Evolutionary conservation across 2,888 invertebrate species (phyloP).

Genomic region (Eupithecia exiguata): DNA sequence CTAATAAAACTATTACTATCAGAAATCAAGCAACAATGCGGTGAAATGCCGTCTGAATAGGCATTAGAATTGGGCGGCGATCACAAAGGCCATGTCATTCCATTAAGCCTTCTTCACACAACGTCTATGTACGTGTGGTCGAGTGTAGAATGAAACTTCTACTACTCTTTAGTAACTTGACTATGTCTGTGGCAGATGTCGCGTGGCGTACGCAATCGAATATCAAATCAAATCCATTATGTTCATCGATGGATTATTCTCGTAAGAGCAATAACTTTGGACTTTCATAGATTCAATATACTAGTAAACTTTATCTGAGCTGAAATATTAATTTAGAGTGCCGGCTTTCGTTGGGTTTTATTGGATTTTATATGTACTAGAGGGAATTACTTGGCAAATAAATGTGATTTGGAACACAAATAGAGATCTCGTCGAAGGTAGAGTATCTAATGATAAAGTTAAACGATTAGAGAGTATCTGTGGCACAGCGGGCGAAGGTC

Average conservation of each 20-base stretch:
- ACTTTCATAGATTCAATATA: conserved; percentile 32
- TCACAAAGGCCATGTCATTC: conserved; percentile 83
- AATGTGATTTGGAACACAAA: neutral
- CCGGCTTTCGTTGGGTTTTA: conserved; percentile 18
- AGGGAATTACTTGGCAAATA: neutral
- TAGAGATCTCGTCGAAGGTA: neutral
- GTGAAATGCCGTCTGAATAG: conserved; percentile 83
- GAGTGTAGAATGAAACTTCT: conserved; percentile 12
- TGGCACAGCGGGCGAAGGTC: no score
- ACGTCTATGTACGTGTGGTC: conserved; percentile 64
- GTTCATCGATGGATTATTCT: conserved; percentile 58
- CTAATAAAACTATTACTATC: conserved; percentile 83
- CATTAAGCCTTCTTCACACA: conserved; percentile 81
- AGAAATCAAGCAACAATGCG: conserved; percentile 83
- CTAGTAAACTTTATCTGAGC: conserved; percentile 27
- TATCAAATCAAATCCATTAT: conserved; percentile 80
- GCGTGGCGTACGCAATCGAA: conserved; percentile 76
- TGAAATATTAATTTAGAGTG: conserved; percentile 27
- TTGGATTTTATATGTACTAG: conserved; percentile 18
- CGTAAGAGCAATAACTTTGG: conserved; percentile 48
- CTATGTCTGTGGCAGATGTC: conserved; percentile 64
- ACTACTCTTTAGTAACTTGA: conserved; percentile 16
- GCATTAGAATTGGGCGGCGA: conserved; percentile 83
- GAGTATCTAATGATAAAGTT: neutral
- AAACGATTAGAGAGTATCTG: neutral